phyloP scores from a whole-genome alignment of 92 coral and sea anemone genomes.

The Ricordea florida region DNA sequence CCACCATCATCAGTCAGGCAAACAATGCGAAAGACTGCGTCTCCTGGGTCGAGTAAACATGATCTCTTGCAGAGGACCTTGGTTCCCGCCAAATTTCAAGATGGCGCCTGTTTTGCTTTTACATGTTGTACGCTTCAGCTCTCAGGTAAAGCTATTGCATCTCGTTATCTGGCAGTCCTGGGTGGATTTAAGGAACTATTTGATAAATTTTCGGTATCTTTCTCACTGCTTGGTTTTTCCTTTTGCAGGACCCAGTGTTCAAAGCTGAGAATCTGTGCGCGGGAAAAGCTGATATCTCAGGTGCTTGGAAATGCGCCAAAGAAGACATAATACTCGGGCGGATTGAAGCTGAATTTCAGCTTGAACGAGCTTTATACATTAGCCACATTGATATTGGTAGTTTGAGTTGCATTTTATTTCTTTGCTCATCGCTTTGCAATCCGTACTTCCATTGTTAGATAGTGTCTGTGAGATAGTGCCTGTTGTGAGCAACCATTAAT shows the following conservation, averaged over 20 bases:
- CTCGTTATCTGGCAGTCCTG: neutral
- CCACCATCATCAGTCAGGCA: slow-evolving; percentile 61
- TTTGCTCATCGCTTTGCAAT: too few relatives aligned
- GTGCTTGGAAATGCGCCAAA: slow-evolving; percentile 75
- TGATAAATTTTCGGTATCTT: neutral
- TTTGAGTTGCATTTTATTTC: neutral
- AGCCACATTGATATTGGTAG: slow-evolving; percentile 83
- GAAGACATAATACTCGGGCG: slow-evolving; percentile 52
- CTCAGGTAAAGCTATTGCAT: slow-evolving; percentile 48
- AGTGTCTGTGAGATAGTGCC: neutral
- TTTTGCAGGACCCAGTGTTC: slow-evolving; percentile 62
- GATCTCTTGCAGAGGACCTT: neutral
- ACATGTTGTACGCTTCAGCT: slow-evolving; percentile 75
- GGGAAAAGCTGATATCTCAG: slow-evolving; percentile 44
- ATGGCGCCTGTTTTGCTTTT: slow-evolving; percentile 80
- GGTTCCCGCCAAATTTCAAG: slow-evolving; percentile 75
- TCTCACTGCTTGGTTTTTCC: neutral
- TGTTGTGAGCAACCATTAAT: too few relatives aligned
- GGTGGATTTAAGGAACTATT: neutral
- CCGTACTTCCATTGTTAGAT: neutral
- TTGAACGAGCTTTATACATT: slow-evolving; percentile 73
- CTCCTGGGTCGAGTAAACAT: neutral
- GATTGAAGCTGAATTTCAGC: slow-evolving; percentile 87
- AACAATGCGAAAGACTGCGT: neutral
- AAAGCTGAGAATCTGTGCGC: slow-evolving; percentile 76